Evolutionary conservation across 2,888 invertebrate genomes (phyloP).

Genomic region (Hydrotaea diabolus): DNA sequence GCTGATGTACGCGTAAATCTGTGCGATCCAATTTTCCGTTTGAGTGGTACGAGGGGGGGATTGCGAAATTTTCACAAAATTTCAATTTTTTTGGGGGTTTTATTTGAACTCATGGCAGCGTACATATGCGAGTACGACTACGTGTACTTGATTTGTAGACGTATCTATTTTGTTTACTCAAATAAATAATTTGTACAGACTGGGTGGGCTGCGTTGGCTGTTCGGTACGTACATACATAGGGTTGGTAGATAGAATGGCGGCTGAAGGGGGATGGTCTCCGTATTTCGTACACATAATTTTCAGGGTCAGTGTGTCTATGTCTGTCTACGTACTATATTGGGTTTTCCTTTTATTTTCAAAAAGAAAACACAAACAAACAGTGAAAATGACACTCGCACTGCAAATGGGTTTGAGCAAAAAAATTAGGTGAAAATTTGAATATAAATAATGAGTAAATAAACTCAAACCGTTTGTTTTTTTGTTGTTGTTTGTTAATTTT

Average conservation of each 20-base stretch:
- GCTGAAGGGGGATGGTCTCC: not conserved
- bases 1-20: not conserved
- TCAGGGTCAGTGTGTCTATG: conserved; percentile 21
- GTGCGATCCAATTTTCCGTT: too few relatives aligned
- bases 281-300: not conserved
- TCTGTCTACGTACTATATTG: not conserved
- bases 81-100: not conserved
- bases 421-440: conserved; percentile 18
- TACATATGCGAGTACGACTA: not conserved
- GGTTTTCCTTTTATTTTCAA: not conserved
- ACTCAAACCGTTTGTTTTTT: not conserved
- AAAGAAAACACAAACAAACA: not conserved
- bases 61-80: too few relatives aligned
- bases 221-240: too few relatives aligned
- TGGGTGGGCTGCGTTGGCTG: not conserved
- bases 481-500: not conserved
- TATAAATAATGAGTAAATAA: conserved; percentile 2
- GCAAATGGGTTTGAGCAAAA: not conserved
- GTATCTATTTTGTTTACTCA: not conserved
- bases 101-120: not conserved
- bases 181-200: conserved; percentile 7
- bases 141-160: not conserved
- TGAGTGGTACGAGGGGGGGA: not conserved
- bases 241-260: too few relatives aligned
- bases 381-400: not conserved